Evolutionary conservation across 2,888 invertebrate genomes (phyloP), one percentile per base, ranked within the genome.

Genomic region (Sisyra terminalis): DNA sequence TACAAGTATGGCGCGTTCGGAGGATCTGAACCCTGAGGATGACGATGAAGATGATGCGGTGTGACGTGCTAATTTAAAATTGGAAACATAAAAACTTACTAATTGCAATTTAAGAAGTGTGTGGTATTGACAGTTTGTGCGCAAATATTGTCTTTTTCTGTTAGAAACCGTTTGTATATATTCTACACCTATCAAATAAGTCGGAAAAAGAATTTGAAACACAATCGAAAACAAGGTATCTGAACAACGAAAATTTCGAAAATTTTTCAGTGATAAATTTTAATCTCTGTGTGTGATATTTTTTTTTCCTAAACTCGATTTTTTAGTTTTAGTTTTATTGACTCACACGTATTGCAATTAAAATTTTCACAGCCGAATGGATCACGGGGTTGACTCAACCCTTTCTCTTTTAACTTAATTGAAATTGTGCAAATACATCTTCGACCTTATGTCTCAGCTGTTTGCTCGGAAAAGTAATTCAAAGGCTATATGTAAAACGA

Each of bases 141-240:
- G 8, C 3, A 35, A 13, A 35, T 15, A 35, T n/a, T 35, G 11
- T 35, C 14, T 14, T 15, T 15, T 13, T n/a, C 8, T 9, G 8
- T 13, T 32, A 9, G 14, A 32, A 32, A 32, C 4, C n/a, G 32
- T 32, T 32, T 32, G n/a, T 32, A 13, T 32, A 32, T 32, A 13
- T 32, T 6, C 14, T 29, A 32, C 14, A 6, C 14, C 32, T 13
- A 6, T 32, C 5, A 15, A 9, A 24, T 24, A 24, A 24, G 24
- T 7, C 24, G 7, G 24, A 24, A 24, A 36, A 36, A 36, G 13
- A 13, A 34, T 34, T 7, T 10, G 15, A 13, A 37, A 37, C 17
- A 13, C n/a, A 37, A 18, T 37, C 37, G n/a, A 6, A 3, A 32
- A 32, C 37, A 37, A 37, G 37, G 37, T 37, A 37, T 37, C 37